Evolutionary conservation across 2,797 vertebrate species (phyloP), one percentile per base, ranked within the genome.

Genomic region (Trachops cirrhosus): DNA sequence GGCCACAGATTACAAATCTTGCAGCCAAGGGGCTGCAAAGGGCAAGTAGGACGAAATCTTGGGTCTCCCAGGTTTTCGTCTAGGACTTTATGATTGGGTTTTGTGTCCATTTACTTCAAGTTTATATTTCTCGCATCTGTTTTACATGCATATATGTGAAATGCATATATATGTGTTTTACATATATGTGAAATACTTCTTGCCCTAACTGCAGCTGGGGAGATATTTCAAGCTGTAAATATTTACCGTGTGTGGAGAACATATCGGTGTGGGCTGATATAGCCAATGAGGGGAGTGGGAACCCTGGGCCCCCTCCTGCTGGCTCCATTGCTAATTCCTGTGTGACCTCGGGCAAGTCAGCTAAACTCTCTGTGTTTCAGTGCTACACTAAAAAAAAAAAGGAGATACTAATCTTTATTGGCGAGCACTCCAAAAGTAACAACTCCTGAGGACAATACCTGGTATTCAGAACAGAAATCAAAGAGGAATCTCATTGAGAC

Each of bases 141-240:
- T 94, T 79, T 48, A 34, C 22, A 26, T 39, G 37, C 6, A 32
- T 6, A 26, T 14, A n/a, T n/a, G n/a, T n/a, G n/a, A n/a, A n/a
- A n/a, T n/a, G n/a, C n/a, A n/a, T n/a, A n/a, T n/a, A n/a, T n/a
- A n/a, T n/a, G n/a, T n/a, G n/a, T n/a, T n/a, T n/a, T n/a, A 14
- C 57, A 46, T 32, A 57, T 57, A 89, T 22, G 12, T 5, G 37
- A 83, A 67, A 94, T 37, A 83, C 91, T 83, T 96, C 86, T 87
- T 85, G 77, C 95, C 54, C 95, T 92, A 39, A 83, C 48, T 64
- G 74, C 41, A 89, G 46, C 88, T 90, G 95, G 57, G 24, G 75
- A 92, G 87, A 59, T n/a, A 62, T 34, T 82, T 75, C 74, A 92
- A 73, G 59, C 39, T 70, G 16, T 96, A 97, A 95, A 96, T 93